Evolutionary conservation across 2,888 invertebrate genomes (phyloP), one percentile per base, ranked within the genome.

Genomic region (Pristionchus mayeri): DNA sequence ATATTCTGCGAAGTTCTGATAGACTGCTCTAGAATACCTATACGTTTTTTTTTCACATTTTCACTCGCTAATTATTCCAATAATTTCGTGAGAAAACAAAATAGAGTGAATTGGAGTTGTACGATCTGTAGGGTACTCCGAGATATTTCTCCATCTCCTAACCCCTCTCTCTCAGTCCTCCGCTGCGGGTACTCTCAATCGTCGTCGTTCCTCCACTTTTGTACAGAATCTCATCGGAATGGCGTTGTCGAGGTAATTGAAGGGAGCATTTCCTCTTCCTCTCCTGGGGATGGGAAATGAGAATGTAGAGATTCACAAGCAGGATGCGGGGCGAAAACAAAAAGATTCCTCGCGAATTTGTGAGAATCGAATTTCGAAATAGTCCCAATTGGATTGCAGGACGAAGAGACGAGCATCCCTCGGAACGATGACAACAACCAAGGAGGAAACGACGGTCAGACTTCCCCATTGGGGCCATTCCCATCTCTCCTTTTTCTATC

Each of bases 171-270:
- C 18, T 18, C 34, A 63, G 63, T 3, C 63, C 16, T 63, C 63
- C 1, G 18, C 21, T 3, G 34, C 76, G 34, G 50, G 76, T 27
- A 63, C 52, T 7, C 44, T 82, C 27, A 52, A 48, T 52, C 81
- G 81, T 27, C 81, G 81, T 21, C 81, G 81, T 6, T 82, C 81
- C 11, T 37, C 34, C 40, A 82, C 81, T 1, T 82, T 82, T 37
- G 63, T 82, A 30, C 60, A 63, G 60, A 48, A 48, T 37, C 48
- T 82, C n/a, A 82, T 63, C 48, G 81, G 63, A 63, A 63, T 52
- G 63, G 81, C 63, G 30, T 30, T 82, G 18, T 34, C 30, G 57
- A 82, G 63, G 81, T 82, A 37, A n/a, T 16, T 76, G 18, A 13
- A 44, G 13, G 13, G 44, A 6, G 13, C 44, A 44, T 44, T 44